These are phyloP conservation scores for Beris morrisii DNA, from an alignment of 2,888 invertebrate genomes.

Conservation along the genomic window DNA sequence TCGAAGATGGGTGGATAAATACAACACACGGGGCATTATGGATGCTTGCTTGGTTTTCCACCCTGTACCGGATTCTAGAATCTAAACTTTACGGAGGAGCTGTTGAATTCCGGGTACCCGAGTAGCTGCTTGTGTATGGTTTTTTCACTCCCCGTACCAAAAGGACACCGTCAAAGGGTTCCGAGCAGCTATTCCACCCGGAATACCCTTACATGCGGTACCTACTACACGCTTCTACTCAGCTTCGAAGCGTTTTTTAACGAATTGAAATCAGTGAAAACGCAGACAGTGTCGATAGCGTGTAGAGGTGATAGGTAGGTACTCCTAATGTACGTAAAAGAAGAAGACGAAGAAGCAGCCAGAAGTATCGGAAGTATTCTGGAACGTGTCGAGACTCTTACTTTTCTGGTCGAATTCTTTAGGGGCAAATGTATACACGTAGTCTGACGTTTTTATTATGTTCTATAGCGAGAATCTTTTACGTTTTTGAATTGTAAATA, in stretches of 20 bases:
- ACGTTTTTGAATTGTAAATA: conserved; percentile 31
- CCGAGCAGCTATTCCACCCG: conserved; percentile 19
- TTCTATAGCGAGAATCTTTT: conserved; percentile 28
- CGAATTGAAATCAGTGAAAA: conserved; percentile 28
- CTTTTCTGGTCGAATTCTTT: conserved; percentile 31
- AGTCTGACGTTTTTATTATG: conserved; percentile 32
- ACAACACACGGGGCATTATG: no score
- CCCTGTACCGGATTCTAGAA: no score
- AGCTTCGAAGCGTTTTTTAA: conserved; percentile 23
- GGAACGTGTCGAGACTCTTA: conserved; percentile 31
- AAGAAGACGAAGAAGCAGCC: conserved; percentile 6
- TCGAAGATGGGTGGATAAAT: no score
- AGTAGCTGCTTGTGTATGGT: not conserved
- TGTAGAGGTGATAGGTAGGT: conserved; percentile 7
- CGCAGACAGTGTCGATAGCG: conserved; percentile 26
- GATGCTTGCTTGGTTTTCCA: no score
- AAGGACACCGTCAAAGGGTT: conserved; percentile 26
- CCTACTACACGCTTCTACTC: conserved; percentile 18
- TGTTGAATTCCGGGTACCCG: no score
- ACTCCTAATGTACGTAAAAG: conserved; percentile 15
- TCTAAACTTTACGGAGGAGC: no score
- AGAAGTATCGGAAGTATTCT: conserved; percentile 21
- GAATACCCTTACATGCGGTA: conserved; percentile 13
- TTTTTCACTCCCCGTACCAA: conserved; percentile 13
- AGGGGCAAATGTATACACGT: conserved; percentile 31